Conservation (phyloP, 1,140 invertebrate species). For the Leptestheria dahalacensis region DNA sequence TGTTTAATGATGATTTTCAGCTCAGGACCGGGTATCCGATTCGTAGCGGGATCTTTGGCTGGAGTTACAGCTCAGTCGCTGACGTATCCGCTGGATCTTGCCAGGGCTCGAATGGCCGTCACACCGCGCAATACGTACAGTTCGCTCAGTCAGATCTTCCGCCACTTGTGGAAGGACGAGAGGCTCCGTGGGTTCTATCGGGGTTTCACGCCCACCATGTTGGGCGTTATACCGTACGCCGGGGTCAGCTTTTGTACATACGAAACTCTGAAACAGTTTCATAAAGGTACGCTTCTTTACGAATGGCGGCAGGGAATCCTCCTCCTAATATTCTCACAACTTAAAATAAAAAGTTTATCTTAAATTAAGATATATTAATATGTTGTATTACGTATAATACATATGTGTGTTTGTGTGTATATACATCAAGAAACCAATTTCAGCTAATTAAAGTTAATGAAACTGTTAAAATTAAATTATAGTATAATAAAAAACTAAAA, state of each 20-base stretch:
- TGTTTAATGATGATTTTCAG: not conserved
- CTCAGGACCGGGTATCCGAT: slow-evolving; percentile 33
- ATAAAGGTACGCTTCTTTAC: slow-evolving; percentile 46
- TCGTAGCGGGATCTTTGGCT: slow-evolving; percentile 82
- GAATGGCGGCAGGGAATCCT: no score
- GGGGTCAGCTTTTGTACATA: slow-evolving; percentile 96
- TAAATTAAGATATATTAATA: no score
- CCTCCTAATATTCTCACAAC: no score
- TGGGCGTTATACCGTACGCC: slow-evolving; percentile 93
- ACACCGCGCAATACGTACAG: slow-evolving; percentile 58
- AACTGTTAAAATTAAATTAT: no score
- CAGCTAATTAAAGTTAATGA: no score
- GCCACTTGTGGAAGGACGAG: slow-evolving; percentile 61
- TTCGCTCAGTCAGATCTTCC: slow-evolving; percentile 38
- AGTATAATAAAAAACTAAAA: no score
- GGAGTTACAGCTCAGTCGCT: slow-evolving; percentile 80
- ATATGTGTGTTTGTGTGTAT: no score
- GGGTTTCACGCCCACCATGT: slow-evolving; percentile 76
- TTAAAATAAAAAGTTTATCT: no score
- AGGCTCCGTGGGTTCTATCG: slow-evolving; percentile 64
- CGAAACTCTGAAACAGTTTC: slow-evolving; percentile 73
- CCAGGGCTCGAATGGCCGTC: slow-evolving; percentile 93
- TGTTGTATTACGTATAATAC: no score
- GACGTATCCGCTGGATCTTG: slow-evolving; percentile 93
- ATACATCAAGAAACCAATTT: no score